These are phyloP conservation scores for Pipistrellus kuhlii DNA, from an alignment of 2,797 vertebrate genomes.

Conservation along the genomic window DNA sequence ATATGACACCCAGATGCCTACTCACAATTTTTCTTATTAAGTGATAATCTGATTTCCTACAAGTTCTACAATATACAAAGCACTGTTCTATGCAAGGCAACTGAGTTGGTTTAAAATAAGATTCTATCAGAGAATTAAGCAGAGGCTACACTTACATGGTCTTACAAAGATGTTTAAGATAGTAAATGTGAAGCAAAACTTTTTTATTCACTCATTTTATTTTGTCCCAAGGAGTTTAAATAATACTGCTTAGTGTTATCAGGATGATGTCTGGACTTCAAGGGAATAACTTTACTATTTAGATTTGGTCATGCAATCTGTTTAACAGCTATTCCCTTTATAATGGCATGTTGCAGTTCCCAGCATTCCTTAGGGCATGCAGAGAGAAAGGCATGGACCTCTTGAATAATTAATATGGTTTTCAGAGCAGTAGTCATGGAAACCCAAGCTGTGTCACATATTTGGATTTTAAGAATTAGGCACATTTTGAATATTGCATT, in stretches of 20 bases:
- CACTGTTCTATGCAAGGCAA: slow-evolving; percentile 69
- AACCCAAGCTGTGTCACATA: slow-evolving; percentile 88
- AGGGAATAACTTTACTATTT: slow-evolving; percentile 83
- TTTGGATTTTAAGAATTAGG: slow-evolving; percentile 89
- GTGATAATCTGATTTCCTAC: slow-evolving; percentile 79
- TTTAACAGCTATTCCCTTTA: slow-evolving; percentile 85
- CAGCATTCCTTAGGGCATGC: slow-evolving; percentile 86
- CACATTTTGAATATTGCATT: slow-evolving; percentile 86
- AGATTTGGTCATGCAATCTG: slow-evolving; percentile 78
- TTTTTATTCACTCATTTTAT: slow-evolving; percentile 54
- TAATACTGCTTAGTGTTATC: slow-evolving; percentile 80
- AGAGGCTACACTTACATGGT: slow-evolving; percentile 74
- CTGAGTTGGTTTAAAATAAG: slow-evolving; percentile 81
- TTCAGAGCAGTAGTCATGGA: slow-evolving; percentile 90
- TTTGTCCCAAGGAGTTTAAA: slow-evolving; percentile 78
- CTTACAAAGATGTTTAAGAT: slow-evolving; percentile 76
- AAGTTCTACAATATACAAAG: slow-evolving; percentile 78
- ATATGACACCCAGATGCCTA: slow-evolving; percentile 80
- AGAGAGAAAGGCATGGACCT: slow-evolving; percentile 87
- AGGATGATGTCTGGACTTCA: slow-evolving; percentile 73
- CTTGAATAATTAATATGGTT: slow-evolving; percentile 91
- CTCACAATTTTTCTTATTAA: slow-evolving; percentile 83
- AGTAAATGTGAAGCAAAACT: slow-evolving; percentile 30
- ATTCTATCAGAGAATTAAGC: slow-evolving; percentile 77
- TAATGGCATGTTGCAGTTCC: slow-evolving; percentile 85